Conservation (phyloP, 2,113 vertebrate genomes). For the Clarias gariepinus region DNA sequence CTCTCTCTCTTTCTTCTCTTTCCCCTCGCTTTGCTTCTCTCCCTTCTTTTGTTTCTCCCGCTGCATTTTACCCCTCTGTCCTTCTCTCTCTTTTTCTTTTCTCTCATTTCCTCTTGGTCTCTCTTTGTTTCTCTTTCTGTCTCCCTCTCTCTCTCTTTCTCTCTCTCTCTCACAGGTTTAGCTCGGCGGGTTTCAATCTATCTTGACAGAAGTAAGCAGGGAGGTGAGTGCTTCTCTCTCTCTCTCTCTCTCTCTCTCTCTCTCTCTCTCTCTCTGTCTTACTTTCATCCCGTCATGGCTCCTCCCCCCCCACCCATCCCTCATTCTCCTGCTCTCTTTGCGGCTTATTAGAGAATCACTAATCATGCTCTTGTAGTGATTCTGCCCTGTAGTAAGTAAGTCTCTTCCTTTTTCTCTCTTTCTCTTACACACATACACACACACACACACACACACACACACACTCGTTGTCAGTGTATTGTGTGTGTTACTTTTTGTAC, state of each 20-base stretch:
- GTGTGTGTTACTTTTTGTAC: background rate
- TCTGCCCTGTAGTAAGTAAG: background rate
- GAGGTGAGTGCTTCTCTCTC: conserved; percentile 79
- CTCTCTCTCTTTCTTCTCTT: conserved; percentile 58
- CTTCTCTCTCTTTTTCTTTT: conserved; percentile 64
- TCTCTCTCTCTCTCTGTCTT: background rate
- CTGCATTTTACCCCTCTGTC: background rate
- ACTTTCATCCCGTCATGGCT: background rate
- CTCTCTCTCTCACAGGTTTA: conserved; percentile 78
- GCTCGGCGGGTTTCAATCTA: conserved; percentile 89
- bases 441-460: background rate
- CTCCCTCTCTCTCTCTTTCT: conserved; percentile 31
- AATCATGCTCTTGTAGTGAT: background rate
- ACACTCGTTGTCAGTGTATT: background rate
- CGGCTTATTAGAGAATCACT: background rate
- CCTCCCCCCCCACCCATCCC: background rate
- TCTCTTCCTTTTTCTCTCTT: background rate
- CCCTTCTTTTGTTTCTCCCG: conserved; percentile 28
- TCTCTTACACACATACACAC: background rate
- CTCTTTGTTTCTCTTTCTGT: background rate
- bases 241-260: conserved; percentile 25
- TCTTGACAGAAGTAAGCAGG: conserved; percentile 91
- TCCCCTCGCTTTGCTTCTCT: conserved; percentile 32
- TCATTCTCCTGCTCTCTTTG: background rate
- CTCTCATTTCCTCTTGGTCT: background rate